Evolutionary conservation across 2,113 vertebrate genomes (phyloP), one percentile per base, ranked within the genome.

Genomic region (Nibea coibor): DNA sequence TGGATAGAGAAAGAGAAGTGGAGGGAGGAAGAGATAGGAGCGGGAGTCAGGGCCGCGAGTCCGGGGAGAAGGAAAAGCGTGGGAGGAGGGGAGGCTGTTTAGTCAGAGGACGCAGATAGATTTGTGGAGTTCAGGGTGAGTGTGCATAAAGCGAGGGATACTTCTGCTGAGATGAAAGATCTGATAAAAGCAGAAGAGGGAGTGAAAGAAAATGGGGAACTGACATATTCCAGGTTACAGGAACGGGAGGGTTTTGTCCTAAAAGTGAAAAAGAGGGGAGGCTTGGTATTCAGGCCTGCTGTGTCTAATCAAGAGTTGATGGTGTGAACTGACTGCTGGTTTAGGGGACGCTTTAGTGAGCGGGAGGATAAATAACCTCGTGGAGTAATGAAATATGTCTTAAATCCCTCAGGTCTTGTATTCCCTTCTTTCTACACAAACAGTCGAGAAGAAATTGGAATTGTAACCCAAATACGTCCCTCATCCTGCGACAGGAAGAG

Each of bases 111-210:
- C 82, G 51, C 75, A 72, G 84, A 88, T 58, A 89, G 89, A 91
- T 93, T 86, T 90, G 91, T 82, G 84, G 80, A 80, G 89, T 90
- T 92, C 90, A 87, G 83, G 83, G 86, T 71, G 77, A 90, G 78
- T 82, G 81, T 86, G 83, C 73, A 67, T 53, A 74, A 82, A 84
- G 72, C 19, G 15, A 78, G 77, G 73, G 58, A 87, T 75, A 56
- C 45, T 64, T 84, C 75, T 65, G 83, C 74, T 42, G 43, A 63
- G 80, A 74, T 20, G 35, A 73, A 59, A 68, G 51, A 74, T 73
- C 61, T 53, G 72, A 81, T 88, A 75, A 79, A 81, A 77, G 54
- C 51, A 66, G 24, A 62, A 68, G 17, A 51, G 70, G 81, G 47
- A 89, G 85, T 64, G 51, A 79, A 77, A 76, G 57, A 71, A 71